Conservation (phyloP, 2,113 vertebrate species). For the Marcusenius ussheri region DNA sequence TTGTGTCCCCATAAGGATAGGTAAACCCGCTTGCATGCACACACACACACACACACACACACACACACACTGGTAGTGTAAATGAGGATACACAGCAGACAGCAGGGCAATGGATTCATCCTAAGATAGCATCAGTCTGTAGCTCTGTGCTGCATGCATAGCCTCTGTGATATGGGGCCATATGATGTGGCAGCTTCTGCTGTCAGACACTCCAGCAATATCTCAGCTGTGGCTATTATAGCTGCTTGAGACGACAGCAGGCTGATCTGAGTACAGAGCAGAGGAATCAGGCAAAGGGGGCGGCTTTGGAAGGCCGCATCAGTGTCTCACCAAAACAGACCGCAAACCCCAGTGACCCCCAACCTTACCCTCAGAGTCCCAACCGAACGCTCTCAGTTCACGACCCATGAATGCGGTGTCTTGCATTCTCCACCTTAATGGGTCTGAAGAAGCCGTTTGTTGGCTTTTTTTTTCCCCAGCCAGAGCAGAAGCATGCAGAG, state of each 20-base stretch:
- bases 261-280: neutral
- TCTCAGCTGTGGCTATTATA: neutral
- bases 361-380: neutral
- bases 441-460: slow-evolving; percentile 57
- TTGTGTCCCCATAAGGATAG: too few relatives aligned
- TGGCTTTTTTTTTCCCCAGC: slow-evolving; percentile 35
- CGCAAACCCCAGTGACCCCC: neutral
- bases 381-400: neutral
- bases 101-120: neutral
- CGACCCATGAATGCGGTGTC: slow-evolving; percentile 31
- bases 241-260: neutral
- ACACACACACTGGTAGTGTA: neutral
- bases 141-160: neutral
- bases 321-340: neutral
- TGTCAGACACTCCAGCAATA: neutral
- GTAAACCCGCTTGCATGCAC: neutral
- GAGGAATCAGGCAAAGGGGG: neutral
- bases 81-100: neutral
- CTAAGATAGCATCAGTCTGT: neutral
- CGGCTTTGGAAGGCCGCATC: neutral
- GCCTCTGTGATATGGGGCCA: neutral
- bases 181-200: neutral
- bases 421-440: slow-evolving; percentile 54
- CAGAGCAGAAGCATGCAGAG: slow-evolving; percentile 46
- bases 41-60: neutral